phyloP scores from a whole-genome alignment of 2,797 vertebrate species.

The Lacerta bilineata region DNA sequence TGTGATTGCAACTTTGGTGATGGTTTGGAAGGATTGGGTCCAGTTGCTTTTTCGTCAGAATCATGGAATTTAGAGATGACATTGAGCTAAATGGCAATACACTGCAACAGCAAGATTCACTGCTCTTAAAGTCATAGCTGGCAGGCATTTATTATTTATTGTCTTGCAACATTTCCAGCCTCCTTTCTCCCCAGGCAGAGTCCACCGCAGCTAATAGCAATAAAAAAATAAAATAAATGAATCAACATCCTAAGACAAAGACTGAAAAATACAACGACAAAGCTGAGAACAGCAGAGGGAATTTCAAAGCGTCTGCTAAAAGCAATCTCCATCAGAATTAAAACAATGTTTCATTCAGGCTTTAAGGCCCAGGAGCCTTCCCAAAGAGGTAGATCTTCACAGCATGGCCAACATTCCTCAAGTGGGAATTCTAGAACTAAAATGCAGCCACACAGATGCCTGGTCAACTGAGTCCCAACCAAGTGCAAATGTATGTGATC shows the following conservation, averaged over 20 bases:
- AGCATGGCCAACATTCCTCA: background rate
- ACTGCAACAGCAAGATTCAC: background rate
- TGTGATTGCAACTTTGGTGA: background rate
- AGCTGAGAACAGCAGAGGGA: background rate
- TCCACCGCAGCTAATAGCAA: too few relatives aligned
- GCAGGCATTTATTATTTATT: background rate
- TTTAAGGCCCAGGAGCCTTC: background rate
- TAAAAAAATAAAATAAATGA: background rate
- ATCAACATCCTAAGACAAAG: background rate
- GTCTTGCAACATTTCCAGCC: too few relatives aligned
- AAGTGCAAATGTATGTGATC: too few relatives aligned
- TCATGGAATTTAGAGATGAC: background rate
- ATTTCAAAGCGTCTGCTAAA: slow-evolving; percentile 8
- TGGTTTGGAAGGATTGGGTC: background rate
- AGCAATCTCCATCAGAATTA: background rate
- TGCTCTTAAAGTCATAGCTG: background rate
- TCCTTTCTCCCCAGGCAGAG: too few relatives aligned
- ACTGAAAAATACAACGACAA: slow-evolving; percentile 2
- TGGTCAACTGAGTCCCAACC: background rate
- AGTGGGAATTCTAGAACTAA: background rate
- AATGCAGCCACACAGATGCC: background rate
- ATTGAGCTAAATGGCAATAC: background rate
- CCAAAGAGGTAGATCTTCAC: background rate
- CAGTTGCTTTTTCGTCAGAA: background rate
- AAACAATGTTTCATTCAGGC: background rate